These are phyloP conservation scores for Drosophila robusta DNA, from an alignment of 2,888 invertebrate species.

Conservation along the genomic window DNA sequence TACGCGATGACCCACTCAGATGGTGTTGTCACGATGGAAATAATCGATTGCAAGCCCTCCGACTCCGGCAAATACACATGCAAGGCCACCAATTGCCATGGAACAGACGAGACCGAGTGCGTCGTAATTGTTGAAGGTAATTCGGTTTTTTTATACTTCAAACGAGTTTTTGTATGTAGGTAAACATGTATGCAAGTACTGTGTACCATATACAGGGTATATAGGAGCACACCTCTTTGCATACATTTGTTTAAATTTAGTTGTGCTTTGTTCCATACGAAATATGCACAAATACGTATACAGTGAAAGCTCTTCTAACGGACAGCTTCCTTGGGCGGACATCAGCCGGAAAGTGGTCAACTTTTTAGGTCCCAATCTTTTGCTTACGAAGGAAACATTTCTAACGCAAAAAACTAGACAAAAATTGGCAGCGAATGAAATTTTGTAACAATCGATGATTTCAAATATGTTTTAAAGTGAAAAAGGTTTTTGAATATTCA, in stretches of 20 bases:
- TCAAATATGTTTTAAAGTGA: too few species aligned
- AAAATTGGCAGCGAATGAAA: too few species aligned
- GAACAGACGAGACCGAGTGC: conserved; percentile 97
- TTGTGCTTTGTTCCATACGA: not conserved
- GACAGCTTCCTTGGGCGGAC: too few species aligned
- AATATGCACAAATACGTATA: not conserved
- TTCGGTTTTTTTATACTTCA: conserved; percentile 16
- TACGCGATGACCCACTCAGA: conserved; percentile 96
- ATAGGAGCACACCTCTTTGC: not conserved
- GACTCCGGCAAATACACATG: conserved; percentile 99
- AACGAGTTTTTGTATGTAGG: too few species aligned
- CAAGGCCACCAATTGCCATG: conserved; percentile 96
- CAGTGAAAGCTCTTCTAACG: not conserved
- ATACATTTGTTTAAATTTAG: not conserved
- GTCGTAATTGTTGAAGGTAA: conserved; percentile 98
- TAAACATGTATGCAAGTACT: not conserved
- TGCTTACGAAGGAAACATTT: too few species aligned
- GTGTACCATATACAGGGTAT: not conserved
- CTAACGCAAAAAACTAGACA: too few species aligned
- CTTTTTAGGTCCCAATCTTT: not conserved
- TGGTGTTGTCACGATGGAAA: conserved; percentile 98
- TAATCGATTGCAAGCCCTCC: conserved; percentile 95
- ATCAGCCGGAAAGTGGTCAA: too few species aligned
- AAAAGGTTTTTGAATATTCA: too few species aligned
- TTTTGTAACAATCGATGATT: too few species aligned